phyloP scores from a whole-genome alignment of 2,113 vertebrate species.

The Archilochus colubris region DNA sequence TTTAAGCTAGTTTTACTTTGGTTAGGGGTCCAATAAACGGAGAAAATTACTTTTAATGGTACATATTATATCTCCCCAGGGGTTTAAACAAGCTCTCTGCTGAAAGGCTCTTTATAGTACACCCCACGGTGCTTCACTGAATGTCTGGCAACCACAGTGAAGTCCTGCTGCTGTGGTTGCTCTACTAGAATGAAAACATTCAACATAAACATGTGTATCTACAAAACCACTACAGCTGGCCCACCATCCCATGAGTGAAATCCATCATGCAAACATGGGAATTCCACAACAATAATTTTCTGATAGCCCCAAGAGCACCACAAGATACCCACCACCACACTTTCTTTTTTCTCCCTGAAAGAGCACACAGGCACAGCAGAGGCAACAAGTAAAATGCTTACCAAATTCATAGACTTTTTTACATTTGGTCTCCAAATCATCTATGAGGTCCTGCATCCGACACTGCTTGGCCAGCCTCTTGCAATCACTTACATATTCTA shows the following conservation, averaged over 20 bases:
- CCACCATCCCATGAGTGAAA: background rate
- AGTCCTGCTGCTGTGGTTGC: background rate
- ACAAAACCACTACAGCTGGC: background rate
- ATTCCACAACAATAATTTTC: background rate
- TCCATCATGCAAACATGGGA: background rate
- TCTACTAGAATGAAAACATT: background rate
- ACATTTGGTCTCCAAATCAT: slow-evolving; percentile 91
- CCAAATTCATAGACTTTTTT: slow-evolving; percentile 94
- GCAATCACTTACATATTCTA: slow-evolving; percentile 90
- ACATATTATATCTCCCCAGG: background rate
- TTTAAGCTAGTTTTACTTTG: background rate
- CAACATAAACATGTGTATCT: background rate
- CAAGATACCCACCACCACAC: background rate
- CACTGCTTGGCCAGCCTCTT: slow-evolving; percentile 95
- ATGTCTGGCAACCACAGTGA: background rate
- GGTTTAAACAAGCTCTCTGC: background rate
- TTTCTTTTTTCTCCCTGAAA: background rate
- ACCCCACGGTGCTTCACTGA: background rate
- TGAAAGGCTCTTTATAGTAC: background rate
- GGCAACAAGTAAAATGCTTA: slow-evolving; percentile 63
- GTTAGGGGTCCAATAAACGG: background rate
- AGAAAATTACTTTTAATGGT: background rate
- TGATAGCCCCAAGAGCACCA: background rate
- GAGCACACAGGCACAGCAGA: background rate
- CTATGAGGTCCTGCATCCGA: slow-evolving; percentile 88